Base-by-base conservation (phyloP, 2,113 vertebrate species). In the Cyprichromis sp. region DNA sequence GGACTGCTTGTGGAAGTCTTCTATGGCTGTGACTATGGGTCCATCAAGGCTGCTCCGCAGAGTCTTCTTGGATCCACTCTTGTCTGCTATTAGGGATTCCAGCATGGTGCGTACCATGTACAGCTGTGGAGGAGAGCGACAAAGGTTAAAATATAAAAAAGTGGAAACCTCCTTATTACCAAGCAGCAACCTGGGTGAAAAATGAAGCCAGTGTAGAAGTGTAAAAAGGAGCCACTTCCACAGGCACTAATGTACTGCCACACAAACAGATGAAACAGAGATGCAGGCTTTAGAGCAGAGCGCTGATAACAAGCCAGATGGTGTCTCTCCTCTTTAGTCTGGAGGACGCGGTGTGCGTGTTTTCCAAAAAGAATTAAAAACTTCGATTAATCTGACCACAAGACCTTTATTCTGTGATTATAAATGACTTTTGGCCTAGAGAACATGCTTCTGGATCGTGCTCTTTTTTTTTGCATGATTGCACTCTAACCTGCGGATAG, bases 51-150 rank as follows among this genome's bases (percentile, higher is more conserved):
- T 98, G 96, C 98, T 99, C 59, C 99, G 96, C 38, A 99, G 96
- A 0, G 99, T 99, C 95, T 99, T 99, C 96, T 99, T 99, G 0
- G 98, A 99, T 80, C 99, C 99, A 2, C 99, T 99, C 93, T 99
- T 99, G 93, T 99, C 99, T 8, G 99, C 99, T 31, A 99, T 99
- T 85, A 99, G 96, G 0, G 99, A 99, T 76, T 99, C 99, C 42
- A 99, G 96, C 99, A 99, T 99, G 84, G 99, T 99, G 66, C 98
- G 95, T 66, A 99, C 99, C 99, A 99, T 99, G 95, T 99, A 99
- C 81, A 99, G 97, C 99, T 99, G 80, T 87, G 90, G 42, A 81
- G 81, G 10, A 45, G 16, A 8, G 50, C 53, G 17, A 63, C n/a
- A 29, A 21, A 47, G 16, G 71, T 31, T 29, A 52, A 57, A n/a